These are phyloP conservation scores for Channa striata DNA, from an alignment of 2,797 vertebrate species.

Conservation along the genomic window DNA sequence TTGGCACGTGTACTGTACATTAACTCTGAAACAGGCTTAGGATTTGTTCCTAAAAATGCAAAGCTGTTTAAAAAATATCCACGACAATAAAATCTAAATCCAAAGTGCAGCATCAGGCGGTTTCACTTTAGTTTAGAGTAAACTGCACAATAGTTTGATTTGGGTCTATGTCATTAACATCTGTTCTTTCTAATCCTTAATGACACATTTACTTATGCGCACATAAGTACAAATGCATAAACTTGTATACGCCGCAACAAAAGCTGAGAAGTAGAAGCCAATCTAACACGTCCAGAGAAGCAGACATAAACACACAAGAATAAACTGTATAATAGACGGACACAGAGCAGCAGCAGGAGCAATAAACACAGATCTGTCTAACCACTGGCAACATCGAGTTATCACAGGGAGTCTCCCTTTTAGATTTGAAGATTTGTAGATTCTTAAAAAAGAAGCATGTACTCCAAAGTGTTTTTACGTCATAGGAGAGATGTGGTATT, in stretches of 20 bases:
- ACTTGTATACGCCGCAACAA: background rate
- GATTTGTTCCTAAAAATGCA: background rate
- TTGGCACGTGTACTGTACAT: too few species aligned
- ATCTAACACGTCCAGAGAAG: conserved; percentile 17
- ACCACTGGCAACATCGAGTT: conserved; percentile 38
- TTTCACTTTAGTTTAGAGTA: background rate
- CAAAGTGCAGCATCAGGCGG: background rate
- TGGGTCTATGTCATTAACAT: conserved; percentile 3
- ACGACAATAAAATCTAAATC: background rate
- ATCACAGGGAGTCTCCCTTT: conserved; percentile 34
- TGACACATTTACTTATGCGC: background rate
- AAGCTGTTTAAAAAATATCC: too few species aligned
- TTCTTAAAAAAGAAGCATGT: background rate
- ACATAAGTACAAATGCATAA: background rate
- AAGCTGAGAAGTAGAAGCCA: conserved; percentile 23
- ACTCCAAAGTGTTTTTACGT: background rate
- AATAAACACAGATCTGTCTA: conserved; percentile 59
- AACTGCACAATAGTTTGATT: background rate
- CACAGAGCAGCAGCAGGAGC: conserved; percentile 34
- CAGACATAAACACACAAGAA: conserved; percentile 33
- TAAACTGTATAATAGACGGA: conserved; percentile 33
- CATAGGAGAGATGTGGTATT: background rate
- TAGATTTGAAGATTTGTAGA: background rate
- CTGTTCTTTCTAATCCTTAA: background rate
- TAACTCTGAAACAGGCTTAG: background rate